Percentiles rank a stretch among this genome's conserved stretches.
phyloP scores from a whole-genome alignment of 2,888 invertebrate species.

The Psylliodes chrysocephalus region DNA sequence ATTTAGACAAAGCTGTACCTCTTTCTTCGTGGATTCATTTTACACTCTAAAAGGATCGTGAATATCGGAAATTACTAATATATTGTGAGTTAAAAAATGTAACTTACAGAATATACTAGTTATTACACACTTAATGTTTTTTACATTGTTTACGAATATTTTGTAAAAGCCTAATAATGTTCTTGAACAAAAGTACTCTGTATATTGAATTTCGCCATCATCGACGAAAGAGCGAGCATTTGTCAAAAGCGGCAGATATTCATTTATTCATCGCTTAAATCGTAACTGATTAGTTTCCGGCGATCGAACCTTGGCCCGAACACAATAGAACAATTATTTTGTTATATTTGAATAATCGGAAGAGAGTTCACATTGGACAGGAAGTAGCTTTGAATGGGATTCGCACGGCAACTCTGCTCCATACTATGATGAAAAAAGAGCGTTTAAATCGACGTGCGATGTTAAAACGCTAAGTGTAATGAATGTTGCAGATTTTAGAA shows the following conservation, averaged over 20 bases:
- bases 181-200: too few relatives aligned
- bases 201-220: background rate
- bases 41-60: too few relatives aligned
- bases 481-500: background rate
- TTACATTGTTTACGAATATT: too few relatives aligned
- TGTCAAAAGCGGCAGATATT: slow-evolving; percentile 23
- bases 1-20: too few relatives aligned
- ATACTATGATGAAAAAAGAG: background rate
- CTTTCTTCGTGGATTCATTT: too few relatives aligned
- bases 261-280: slow-evolving; percentile 38
- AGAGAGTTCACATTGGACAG: slow-evolving; percentile 47
- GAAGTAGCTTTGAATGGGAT: slow-evolving; percentile 43
- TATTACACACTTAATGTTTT: too few relatives aligned
- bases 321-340: slow-evolving; percentile 57
- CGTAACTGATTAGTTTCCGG: slow-evolving; percentile 58
- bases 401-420: background rate
- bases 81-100: too few relatives aligned
- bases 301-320: slow-evolving; percentile 42
- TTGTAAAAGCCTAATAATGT: too few relatives aligned
- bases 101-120: too few relatives aligned
- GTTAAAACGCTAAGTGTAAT: background rate
- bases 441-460: background rate
- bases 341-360: slow-evolving; percentile 57
- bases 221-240: background rate
- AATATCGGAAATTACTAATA: too few relatives aligned